phyloP scores from a whole-genome alignment of 1,140 invertebrate genomes.

The Geopemphigus sp. region DNA sequence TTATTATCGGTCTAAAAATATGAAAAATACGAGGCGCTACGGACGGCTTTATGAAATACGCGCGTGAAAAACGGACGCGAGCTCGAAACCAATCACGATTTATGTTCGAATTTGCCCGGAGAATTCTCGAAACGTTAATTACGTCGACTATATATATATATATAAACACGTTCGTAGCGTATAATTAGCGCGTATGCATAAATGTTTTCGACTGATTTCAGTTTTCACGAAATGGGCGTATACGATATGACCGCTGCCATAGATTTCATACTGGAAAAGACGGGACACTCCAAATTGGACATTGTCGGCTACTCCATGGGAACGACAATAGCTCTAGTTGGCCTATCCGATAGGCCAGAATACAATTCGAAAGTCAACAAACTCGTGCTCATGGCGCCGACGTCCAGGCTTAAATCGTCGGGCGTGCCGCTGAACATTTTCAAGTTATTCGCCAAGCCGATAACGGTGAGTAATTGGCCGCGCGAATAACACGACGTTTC shows the following conservation, averaged over 20 bases:
- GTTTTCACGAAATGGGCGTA: slow-evolving; percentile 62
- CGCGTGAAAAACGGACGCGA: no score
- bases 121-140: no score
- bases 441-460: not conserved
- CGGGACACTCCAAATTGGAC: slow-evolving; percentile 57
- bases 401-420: slow-evolving; percentile 55
- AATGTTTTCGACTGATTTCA: slow-evolving; percentile 43
- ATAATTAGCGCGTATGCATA: no score
- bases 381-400: slow-evolving; percentile 61
- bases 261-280: slow-evolving; percentile 57
- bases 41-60: no score
- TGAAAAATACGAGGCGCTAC: no score
- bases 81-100: no score
- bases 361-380: slow-evolving; percentile 60
- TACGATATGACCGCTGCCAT: slow-evolving; percentile 63
- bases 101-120: no score
- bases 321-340: slow-evolving; percentile 59
- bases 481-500: not conserved
- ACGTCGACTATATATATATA: no score
- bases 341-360: slow-evolving; percentile 58
- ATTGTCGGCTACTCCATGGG: slow-evolving; percentile 70
- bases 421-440: not conserved
- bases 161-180: no score
- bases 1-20: no score
- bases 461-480: not conserved